A percentile compares a stretch with the other conserved stretches of the same genome.
Conservation (phyloP, 2,888 invertebrate species). For the Suillia variegata region DNA sequence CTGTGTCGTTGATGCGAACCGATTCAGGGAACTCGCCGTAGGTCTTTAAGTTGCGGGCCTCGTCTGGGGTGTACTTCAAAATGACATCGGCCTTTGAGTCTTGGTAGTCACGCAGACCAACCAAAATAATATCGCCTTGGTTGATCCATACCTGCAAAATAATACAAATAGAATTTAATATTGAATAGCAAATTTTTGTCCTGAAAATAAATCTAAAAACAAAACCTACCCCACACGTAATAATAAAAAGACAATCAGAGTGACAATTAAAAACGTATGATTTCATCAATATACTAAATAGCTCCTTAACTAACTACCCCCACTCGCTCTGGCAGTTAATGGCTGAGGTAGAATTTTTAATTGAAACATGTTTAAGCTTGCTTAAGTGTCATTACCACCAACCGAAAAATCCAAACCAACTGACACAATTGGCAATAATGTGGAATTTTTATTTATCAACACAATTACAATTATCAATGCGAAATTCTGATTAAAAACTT, state of each 20-base stretch:
- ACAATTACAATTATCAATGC: too few species aligned
- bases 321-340: too few species aligned
- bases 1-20: constrained; percentile 95
- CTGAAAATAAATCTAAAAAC: too few species aligned
- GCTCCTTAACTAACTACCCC: too few species aligned
- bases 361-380: constrained; percentile 1
- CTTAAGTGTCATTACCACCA: neutral
- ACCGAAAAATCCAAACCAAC: too few species aligned
- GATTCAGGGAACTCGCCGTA: constrained; percentile 99
- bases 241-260: too few species aligned
- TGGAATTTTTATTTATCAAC: too few species aligned
- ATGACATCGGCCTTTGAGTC: constrained; percentile 99
- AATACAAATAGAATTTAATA: constrained; percentile 33
- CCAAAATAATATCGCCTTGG: constrained; percentile 96
- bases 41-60: constrained; percentile 97
- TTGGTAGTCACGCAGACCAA: constrained; percentile 97
- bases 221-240: too few species aligned
- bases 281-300: neutral
- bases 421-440: too few species aligned
- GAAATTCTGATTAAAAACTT: too few species aligned
- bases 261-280: too few species aligned
- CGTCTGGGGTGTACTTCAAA: constrained; percentile 97
- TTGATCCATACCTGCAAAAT: constrained; percentile 89
- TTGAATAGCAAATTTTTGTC: constrained; percentile 23
- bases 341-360: neutral